phyloP scores from a whole-genome alignment of 2,888 invertebrate species.

The Sisyra nigra region DNA sequence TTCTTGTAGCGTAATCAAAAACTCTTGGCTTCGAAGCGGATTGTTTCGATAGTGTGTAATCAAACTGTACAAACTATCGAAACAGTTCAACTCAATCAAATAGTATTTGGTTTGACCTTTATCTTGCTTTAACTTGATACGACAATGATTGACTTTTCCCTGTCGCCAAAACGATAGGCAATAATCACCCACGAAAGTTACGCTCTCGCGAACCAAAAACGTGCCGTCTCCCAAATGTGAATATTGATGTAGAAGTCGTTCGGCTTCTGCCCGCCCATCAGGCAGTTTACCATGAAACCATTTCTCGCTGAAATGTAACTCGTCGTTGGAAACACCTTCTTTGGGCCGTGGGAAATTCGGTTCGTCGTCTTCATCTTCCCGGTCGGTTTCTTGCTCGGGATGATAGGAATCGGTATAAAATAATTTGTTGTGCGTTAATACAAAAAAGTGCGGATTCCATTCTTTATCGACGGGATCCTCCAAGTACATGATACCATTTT shows the following conservation, averaged over 20 bases:
- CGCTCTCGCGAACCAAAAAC: conserved; percentile 83
- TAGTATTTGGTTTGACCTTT: conserved; percentile 80
- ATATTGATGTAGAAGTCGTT: conserved; percentile 57
- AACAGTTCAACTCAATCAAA: conserved; percentile 72
- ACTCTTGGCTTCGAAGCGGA: conserved; percentile 78
- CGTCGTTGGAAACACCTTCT: conserved; percentile 62
- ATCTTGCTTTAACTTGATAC: conserved; percentile 79
- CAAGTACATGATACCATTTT: conserved; percentile 76
- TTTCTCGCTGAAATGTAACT: conserved; percentile 79
- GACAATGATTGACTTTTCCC: conserved; percentile 79
- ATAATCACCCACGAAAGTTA: conserved; percentile 92
- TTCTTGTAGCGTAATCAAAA: conserved; percentile 70
- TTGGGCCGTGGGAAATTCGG: conserved; percentile 33
- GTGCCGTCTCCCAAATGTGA: conserved; percentile 79
- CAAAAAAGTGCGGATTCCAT: conserved; percentile 90
- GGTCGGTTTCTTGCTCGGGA: conserved; percentile 23
- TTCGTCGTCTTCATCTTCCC: conserved; percentile 33
- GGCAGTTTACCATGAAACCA: conserved; percentile 87
- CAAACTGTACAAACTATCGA: conserved; percentile 82
- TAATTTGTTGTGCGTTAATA: conserved; percentile 72
- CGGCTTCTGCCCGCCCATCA: conserved; percentile 66
- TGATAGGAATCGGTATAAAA: conserved; percentile 65
- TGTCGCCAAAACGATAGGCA: conserved; percentile 89
- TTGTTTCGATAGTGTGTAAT: conserved; percentile 80
- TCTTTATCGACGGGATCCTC: conserved; percentile 80